Evolutionary conservation across 2,113 vertebrate genomes (phyloP).

Genomic region (Electrona antarctica): DNA sequence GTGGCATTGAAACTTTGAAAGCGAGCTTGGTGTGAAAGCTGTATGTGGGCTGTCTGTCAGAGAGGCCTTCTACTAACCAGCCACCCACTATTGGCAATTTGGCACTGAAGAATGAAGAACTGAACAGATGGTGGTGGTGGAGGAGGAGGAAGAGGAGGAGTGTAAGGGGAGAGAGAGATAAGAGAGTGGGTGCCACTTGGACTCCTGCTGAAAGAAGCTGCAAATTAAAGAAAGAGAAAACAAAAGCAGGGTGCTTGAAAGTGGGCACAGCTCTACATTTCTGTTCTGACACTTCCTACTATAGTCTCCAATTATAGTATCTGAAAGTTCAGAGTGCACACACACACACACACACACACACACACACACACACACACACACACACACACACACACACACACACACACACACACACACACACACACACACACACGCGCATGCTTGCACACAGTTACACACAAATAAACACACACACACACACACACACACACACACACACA

Average conservation of each 20-base stretch:
- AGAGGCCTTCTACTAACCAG: constrained; percentile 12
- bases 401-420: no score
- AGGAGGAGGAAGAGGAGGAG: neutral
- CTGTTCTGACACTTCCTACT: neutral
- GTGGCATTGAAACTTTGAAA: no score
- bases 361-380: neutral
- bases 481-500: no score
- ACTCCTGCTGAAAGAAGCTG: constrained; percentile 29
- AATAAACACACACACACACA: no score
- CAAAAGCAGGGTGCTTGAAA: constrained; percentile 5
- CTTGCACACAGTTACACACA: no score
- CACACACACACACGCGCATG: no score
- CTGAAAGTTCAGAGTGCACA: neutral
- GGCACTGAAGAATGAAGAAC: constrained; percentile 55
- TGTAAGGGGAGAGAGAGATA: neutral
- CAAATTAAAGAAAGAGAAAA: constrained; percentile 15
- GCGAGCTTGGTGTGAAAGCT: constrained; percentile 13
- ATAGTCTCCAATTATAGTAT: neutral
- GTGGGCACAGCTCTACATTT: neutral
- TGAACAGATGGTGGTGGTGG: constrained; percentile 71
- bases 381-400: neutral
- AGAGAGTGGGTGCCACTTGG: constrained; percentile 37
- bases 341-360: neutral
- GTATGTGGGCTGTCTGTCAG: neutral
- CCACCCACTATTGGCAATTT: constrained; percentile 47